A percentile compares a stretch with the other conserved stretches of the same genome.
phyloP scores from a whole-genome alignment of 2,888 invertebrate genomes.

The Camponotus fellah region DNA sequence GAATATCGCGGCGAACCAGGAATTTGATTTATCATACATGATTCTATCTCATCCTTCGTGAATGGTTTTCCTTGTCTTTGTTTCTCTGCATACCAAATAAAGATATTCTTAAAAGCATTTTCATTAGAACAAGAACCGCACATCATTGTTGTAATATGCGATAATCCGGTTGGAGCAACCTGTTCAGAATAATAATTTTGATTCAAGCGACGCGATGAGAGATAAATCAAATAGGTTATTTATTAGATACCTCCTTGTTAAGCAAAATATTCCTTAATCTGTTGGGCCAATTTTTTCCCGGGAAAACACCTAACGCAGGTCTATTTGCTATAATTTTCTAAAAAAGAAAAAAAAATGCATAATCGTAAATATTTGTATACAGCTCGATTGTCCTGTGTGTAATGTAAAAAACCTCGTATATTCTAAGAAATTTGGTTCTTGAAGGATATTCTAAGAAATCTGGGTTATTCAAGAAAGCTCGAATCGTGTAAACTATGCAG shows the following conservation, averaged over 20 bases:
- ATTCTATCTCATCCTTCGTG: constrained; percentile 91
- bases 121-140: constrained; percentile 99
- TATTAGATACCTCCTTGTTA: constrained; percentile 86
- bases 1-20: constrained; percentile 96
- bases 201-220: neutral
- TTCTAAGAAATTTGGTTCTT: neutral
- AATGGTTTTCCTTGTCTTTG: constrained; percentile 91
- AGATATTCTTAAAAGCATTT: constrained; percentile 97
- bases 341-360: constrained; percentile 79
- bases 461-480: neutral
- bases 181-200: constrained; percentile 81
- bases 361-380: neutral
- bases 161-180: constrained; percentile 93
- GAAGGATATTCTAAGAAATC: neutral
- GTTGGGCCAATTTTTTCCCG: constrained; percentile 94
- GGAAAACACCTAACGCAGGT: constrained; percentile 98
- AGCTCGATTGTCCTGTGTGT: neutral
- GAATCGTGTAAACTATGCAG: neutral
- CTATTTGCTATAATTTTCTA: constrained; percentile 95
- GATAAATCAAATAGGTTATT: neutral
- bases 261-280: constrained; percentile 91
- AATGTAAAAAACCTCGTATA: neutral
- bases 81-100: constrained; percentile 93
- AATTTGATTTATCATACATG: constrained; percentile 93
- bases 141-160: constrained; percentile 97